phyloP scores from a whole-genome alignment of 2,113 vertebrate species.

The Albula goreensis region DNA sequence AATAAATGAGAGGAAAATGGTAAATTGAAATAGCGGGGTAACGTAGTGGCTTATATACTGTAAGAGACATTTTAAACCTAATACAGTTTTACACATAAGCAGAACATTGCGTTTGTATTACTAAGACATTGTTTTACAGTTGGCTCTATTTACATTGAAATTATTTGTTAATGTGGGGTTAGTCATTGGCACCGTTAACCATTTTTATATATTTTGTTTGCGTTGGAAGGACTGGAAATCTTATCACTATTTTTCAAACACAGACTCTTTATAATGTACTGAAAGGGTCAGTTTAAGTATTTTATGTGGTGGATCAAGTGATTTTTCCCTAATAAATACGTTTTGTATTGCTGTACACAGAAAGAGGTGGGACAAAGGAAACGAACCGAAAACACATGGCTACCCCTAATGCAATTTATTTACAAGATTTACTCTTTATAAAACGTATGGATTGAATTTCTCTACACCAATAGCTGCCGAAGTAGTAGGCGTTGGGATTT shows the following conservation, averaged over 20 bases:
- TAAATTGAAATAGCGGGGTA: neutral
- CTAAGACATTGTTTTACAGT: neutral
- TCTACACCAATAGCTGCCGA: slow-evolving; percentile 74
- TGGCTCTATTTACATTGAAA: neutral
- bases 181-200: neutral
- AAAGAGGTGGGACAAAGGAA: slow-evolving; percentile 80
- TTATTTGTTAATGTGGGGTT: neutral
- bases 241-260: neutral
- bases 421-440: slow-evolving; percentile 84
- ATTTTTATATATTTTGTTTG: neutral
- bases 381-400: slow-evolving; percentile 81
- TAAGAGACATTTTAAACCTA: neutral
- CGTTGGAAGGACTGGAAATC: neutral
- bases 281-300: slow-evolving; percentile 74
- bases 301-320: slow-evolving; percentile 82
- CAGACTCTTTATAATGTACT: neutral
- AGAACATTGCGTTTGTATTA: neutral
- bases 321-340: slow-evolving; percentile 80
- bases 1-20: neutral
- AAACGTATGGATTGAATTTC: slow-evolving; percentile 89
- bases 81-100: neutral
- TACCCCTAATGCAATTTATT: slow-evolving; percentile 88
- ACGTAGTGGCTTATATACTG: neutral
- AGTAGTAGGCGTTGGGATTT: slow-evolving; percentile 65
- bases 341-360: slow-evolving; percentile 86